Evolutionary conservation across 2,888 invertebrate genomes (phyloP), one percentile per base, ranked within the genome.

Genomic region (Bembecia ichneumoniformis): DNA sequence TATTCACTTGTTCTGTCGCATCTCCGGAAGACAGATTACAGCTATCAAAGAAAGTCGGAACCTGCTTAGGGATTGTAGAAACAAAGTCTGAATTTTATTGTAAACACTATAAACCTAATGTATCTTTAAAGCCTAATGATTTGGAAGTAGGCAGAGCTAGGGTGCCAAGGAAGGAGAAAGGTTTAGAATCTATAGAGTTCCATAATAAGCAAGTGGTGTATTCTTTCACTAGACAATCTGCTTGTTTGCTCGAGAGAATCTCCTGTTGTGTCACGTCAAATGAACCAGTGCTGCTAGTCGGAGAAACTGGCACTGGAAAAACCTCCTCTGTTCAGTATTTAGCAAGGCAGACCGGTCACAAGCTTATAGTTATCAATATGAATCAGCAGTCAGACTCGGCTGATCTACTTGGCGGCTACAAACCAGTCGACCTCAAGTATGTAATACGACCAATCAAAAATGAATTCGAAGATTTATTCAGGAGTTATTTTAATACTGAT

Each of bases 241-340:
- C 93, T 0, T 92, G 93, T 67, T 87, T 97, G 46, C 78, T 99
- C 43, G 99, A 99, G 81, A 90, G 94, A 17, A 92, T 99, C 48
- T 92, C 96, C 15, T 94, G 94, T 54, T 95, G 96, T 67, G 91
- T 98, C 0, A 87, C 86, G 0, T 90, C 93, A 47, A 91, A 91
- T 47, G 99, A 99, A 71, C 96, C 99, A 0, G 95, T 98, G 1
- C 82, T 99, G 3, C 84, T 99, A 4, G 98, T 99, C 0, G 99
- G 99, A 28, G 99, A 99, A 84, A 99, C 99, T 0, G 99, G 99
- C 46, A 98, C 97, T 0, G 99, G 99, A 0, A 99, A 99, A 87
- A 99, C 99, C 0, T 96, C 97, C 0, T 92, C 95, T 0, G 91
- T 99, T 1, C 99, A 99, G 72, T 96, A 95, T 77, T 84, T 99